Conservation (phyloP, 1,140 invertebrate genomes). For the Elymnias hypermnestra region DNA sequence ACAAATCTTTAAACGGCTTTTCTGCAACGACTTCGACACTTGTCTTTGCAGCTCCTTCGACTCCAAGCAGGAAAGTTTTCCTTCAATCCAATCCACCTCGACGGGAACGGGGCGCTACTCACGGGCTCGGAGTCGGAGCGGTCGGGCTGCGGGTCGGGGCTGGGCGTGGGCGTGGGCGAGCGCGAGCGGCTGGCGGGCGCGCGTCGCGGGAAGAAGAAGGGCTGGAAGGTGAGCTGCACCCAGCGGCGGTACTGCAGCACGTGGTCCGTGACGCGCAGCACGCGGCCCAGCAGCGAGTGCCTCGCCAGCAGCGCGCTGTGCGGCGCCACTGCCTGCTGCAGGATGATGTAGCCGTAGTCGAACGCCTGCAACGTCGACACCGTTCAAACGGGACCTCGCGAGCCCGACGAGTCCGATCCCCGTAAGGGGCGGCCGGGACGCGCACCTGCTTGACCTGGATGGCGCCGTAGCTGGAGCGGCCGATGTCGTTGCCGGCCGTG, state of each 20-base stretch:
- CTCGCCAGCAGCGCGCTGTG: constrained; percentile 80
- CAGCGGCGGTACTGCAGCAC: constrained; percentile 92
- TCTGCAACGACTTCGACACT: too few species aligned
- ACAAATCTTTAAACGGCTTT: too few species aligned
- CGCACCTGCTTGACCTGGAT: constrained; percentile 84
- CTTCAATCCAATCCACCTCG: too few species aligned
- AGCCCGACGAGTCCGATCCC: too few species aligned
- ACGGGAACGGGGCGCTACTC: too few species aligned
- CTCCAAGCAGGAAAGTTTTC: too few species aligned
- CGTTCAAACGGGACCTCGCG: too few species aligned
- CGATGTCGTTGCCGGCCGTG: constrained; percentile 95
- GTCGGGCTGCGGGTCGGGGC: too few species aligned
- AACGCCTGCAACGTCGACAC: too few species aligned
- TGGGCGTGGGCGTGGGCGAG: constrained; percentile 15
- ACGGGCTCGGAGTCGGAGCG: constrained; percentile 11
- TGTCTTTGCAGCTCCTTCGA: too few species aligned
- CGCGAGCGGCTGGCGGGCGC: constrained; percentile 21
- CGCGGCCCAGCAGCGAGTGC: constrained; percentile 88
- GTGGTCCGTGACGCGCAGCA: constrained; percentile 94
- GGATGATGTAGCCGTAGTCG: constrained; percentile 93
- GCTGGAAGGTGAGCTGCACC: constrained; percentile 81
- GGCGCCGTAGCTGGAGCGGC: constrained; percentile 95
- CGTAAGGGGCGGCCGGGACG: not conserved
- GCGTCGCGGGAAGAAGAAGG: constrained; percentile 60
- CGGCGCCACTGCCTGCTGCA: constrained; percentile 88